phyloP scores from a whole-genome alignment of 53 echinoderm and acorn worm genomes.

The Hippasteria phrygiana region DNA sequence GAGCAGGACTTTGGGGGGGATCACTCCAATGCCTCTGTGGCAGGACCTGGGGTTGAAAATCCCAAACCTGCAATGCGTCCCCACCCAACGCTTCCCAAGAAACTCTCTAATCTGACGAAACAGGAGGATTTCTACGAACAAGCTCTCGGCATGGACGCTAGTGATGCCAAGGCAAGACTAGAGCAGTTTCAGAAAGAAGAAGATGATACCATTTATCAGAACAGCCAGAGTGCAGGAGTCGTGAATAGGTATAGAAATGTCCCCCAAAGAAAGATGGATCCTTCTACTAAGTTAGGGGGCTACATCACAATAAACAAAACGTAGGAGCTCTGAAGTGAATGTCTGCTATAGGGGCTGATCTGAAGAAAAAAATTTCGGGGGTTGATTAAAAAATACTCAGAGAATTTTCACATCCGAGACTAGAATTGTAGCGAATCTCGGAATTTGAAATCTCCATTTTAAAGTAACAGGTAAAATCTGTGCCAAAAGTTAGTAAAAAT shows the following conservation, averaged over 20 bases:
- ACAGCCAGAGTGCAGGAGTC: not conserved
- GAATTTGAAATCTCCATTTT: no score
- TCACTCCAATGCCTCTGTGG: not conserved
- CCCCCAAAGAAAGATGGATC: not conserved
- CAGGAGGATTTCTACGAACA: not conserved
- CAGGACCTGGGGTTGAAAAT: not conserved
- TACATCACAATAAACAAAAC: not conserved
- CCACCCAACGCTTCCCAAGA: not conserved
- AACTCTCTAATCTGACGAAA: not conserved
- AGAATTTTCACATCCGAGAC: no score
- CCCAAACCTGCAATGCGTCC: not conserved
- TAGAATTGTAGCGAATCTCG: no score
- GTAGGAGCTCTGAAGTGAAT: no score
- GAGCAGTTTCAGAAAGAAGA: not conserved
- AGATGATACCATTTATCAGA: not conserved
- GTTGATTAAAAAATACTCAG: no score
- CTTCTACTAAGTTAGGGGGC: not conserved
- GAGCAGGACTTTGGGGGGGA: constrained; percentile 18
- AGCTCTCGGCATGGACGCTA: not conserved
- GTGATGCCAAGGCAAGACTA: not conserved
- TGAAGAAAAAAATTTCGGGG: no score
- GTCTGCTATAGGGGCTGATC: no score
- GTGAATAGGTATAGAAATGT: not conserved
- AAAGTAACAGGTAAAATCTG: no score
- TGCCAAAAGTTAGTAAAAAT: no score